These are phyloP conservation scores for Drosophila teissieri DNA, from an alignment of 1,140 invertebrate genomes.

Conservation along the genomic window DNA sequence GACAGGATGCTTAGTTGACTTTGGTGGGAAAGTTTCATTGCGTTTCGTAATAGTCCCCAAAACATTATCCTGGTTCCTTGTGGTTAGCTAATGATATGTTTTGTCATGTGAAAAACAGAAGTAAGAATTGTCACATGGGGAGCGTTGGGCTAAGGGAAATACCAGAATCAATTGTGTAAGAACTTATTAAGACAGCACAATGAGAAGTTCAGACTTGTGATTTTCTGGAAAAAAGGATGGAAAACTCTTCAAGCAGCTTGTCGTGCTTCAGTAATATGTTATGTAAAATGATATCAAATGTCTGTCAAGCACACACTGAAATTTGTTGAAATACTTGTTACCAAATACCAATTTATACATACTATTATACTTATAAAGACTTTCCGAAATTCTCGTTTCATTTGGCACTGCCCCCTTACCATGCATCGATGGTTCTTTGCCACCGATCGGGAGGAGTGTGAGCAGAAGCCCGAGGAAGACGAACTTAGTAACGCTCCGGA, in stretches of 20 bases:
- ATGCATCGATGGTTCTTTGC: slow-evolving; percentile 82
- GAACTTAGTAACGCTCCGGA: not conserved
- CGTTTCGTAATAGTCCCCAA: slow-evolving; percentile 1
- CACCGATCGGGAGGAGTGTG: slow-evolving; percentile 59
- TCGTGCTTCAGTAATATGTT: no score
- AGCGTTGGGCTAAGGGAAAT: not conserved
- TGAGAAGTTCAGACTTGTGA: no score
- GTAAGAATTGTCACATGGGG: not conserved
- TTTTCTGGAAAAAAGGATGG: no score
- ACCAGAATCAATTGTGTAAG: not conserved
- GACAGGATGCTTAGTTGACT: slow-evolving; percentile 70
- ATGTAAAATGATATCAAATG: no score
- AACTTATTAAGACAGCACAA: not conserved
- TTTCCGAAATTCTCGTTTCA: slow-evolving; percentile 29
- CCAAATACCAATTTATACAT: slow-evolving; percentile 1
- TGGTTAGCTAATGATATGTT: slow-evolving; percentile 42
- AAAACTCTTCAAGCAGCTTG: no score
- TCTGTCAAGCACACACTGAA: slow-evolving; percentile 12
- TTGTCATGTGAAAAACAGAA: slow-evolving; percentile 16
- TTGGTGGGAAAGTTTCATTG: slow-evolving; percentile 62
- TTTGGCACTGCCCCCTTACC: not conserved
- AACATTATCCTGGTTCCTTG: slow-evolving; percentile 13
- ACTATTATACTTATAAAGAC: not conserved
- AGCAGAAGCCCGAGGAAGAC: not conserved
- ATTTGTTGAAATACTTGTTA: not conserved